Conservation (phyloP, 2,888 invertebrate genomes). For the Actias luna region DNA sequence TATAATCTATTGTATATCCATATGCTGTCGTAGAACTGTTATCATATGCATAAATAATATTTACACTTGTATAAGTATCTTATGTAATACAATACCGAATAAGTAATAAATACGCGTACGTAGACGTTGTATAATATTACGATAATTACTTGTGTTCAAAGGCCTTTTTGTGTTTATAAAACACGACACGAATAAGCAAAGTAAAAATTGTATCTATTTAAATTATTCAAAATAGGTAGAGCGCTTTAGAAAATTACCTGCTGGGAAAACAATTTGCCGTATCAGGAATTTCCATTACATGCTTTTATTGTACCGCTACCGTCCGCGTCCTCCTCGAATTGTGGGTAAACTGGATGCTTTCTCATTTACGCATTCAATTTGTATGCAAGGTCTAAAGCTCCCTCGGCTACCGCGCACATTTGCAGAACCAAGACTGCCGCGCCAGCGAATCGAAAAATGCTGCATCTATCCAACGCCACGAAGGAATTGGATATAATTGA, state of each 20-base stretch:
- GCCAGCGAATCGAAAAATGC: conserved; percentile 36
- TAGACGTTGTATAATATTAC: conserved; percentile 29
- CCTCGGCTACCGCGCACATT: conserved; percentile 48
- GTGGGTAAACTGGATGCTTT: conserved; percentile 52
- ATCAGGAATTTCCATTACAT: conserved; percentile 55
- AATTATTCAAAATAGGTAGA: conserved; percentile 20
- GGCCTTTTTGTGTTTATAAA: conserved; percentile 10
- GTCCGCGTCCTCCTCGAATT: conserved; percentile 29
- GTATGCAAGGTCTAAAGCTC: conserved; percentile 71
- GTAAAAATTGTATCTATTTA: conserved; percentile 10
- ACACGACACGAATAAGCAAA: conserved; percentile 1
- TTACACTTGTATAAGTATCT: neutral
- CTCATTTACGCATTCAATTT: conserved; percentile 75
- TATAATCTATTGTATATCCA: neutral
- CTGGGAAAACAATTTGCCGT: conserved; percentile 45
- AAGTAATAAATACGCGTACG: conserved; percentile 17
- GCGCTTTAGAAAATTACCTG: conserved; percentile 17
- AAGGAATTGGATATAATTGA: conserved; percentile 40
- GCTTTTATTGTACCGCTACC: conserved; percentile 46
- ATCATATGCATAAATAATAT: neutral
- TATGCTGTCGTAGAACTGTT: neutral
- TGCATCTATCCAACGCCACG: conserved; percentile 21
- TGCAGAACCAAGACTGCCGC: conserved; percentile 21
- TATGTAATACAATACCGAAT: neutral
- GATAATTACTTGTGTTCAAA: conserved; percentile 13